Evolutionary conservation across 2,888 invertebrate species (phyloP).

Genomic region (Cryptocheilus praepositus): DNA sequence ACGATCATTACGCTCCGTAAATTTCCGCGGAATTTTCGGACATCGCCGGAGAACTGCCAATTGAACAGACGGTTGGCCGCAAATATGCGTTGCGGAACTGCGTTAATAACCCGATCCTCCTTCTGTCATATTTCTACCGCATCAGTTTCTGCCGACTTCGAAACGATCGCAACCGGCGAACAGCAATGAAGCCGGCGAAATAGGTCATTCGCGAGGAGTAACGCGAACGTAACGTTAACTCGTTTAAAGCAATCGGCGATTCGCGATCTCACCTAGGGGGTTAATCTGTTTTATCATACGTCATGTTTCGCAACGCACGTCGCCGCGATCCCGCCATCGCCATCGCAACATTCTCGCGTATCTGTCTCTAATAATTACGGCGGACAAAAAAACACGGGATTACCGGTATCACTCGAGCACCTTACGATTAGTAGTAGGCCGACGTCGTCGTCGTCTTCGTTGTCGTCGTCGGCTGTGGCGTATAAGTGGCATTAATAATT

Average conservation of each 20-base stretch:
- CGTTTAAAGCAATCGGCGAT: too few relatives aligned
- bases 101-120: too few relatives aligned
- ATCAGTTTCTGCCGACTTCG: too few relatives aligned
- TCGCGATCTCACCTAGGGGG: too few relatives aligned
- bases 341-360: constrained; percentile 6
- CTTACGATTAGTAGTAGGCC: background rate
- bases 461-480: too few relatives aligned
- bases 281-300: too few relatives aligned
- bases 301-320: background rate
- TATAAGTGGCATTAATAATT: constrained; percentile 34
- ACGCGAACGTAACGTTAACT: background rate
- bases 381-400: too few relatives aligned
- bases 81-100: too few relatives aligned
- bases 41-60: background rate
- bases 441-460: background rate
- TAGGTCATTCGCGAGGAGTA: background rate
- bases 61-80: too few relatives aligned
- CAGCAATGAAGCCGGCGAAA: background rate
- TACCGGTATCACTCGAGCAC: too few relatives aligned
- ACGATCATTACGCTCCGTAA: constrained; percentile 27
- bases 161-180: too few relatives aligned
- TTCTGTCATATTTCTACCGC: too few relatives aligned
- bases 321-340: constrained; percentile 1
- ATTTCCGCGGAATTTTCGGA: constrained; percentile 18
- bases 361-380: constrained; percentile 1